Conservation (phyloP, 37 sponge, comb jelly and placozoan species). For the Diacarnus erythraeanus region DNA sequence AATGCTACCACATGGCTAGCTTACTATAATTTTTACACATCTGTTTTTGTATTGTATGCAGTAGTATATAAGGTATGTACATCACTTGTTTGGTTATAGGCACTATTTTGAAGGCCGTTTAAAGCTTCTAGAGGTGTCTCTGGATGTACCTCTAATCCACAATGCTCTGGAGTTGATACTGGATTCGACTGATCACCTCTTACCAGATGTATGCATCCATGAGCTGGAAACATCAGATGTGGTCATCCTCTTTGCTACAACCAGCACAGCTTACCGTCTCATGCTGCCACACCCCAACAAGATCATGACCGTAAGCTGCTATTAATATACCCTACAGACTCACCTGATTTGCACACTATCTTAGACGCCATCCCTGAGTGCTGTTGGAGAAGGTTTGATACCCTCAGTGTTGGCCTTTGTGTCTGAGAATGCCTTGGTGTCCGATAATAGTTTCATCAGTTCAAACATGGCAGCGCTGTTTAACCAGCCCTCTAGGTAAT, state of each 20-base stretch:
- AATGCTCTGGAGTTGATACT: constrained; percentile 39
- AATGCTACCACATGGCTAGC: not conserved
- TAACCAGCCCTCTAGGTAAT: constrained; percentile 7
- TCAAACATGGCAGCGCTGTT: constrained; percentile 32
- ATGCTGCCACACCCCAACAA: constrained; percentile 53
- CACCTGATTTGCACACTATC: not conserved
- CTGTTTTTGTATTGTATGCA: too few species aligned
- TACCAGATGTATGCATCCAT: constrained; percentile 28
- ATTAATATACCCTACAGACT: not conserved
- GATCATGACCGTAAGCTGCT: constrained; percentile 27
- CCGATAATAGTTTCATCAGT: constrained; percentile 7
- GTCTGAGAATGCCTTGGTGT: not conserved
- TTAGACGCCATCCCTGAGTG: constrained; percentile 28
- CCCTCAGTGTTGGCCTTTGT: constrained; percentile 61
- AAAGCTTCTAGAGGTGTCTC: constrained; percentile 47
- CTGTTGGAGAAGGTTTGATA: constrained; percentile 19
- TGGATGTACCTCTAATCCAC: constrained; percentile 29
- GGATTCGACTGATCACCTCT: not conserved
- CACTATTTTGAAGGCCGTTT: constrained; percentile 17
- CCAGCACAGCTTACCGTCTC: constrained; percentile 43
- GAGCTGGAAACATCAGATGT: constrained; percentile 27
- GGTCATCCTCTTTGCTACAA: constrained; percentile 46
- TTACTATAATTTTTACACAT: too few species aligned
- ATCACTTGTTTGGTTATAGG: constrained; percentile 3
- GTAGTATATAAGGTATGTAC: not conserved